Percentiles rank a stretch among this genome's conserved stretches.
These are phyloP conservation scores for Brachyhypopomus occidentalis DNA, from an alignment of 2,113 vertebrate genomes.

Conservation along the genomic window DNA sequence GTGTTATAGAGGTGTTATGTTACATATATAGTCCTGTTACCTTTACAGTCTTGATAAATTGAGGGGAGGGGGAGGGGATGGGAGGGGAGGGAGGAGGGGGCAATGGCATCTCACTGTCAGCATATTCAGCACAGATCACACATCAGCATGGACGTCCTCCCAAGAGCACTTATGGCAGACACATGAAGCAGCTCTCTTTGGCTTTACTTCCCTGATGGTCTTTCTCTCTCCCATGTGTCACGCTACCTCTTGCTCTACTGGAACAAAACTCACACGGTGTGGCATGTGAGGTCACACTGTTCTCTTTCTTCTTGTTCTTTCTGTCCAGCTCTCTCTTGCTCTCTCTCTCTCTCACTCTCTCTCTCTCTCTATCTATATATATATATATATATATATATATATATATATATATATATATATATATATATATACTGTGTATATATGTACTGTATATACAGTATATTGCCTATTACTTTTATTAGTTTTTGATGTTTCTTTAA, in stretches of 20 bases:
- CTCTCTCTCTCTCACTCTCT: constrained; percentile 8
- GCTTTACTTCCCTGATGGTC: no score
- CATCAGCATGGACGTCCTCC: constrained; percentile 64
- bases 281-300: constrained; percentile 49
- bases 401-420: no score
- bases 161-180: constrained; percentile 63
- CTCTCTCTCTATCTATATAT: constrained; percentile 26
- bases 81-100: constrained; percentile 27
- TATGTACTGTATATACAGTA: no score
- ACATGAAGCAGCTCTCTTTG: constrained; percentile 67
- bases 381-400: neutral
- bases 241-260: constrained; percentile 35
- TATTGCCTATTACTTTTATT: no score
- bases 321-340: constrained; percentile 19
- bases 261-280: constrained; percentile 51
- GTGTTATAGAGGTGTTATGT: no score
- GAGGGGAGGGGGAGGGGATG: constrained; percentile 18
- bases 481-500: no score
- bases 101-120: constrained; percentile 33
- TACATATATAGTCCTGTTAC: no score
- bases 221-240: neutral
- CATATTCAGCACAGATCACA: constrained; percentile 56
- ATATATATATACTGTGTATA: no score
- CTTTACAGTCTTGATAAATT: no score
- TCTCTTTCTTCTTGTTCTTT: constrained; percentile 32